phyloP scores from a whole-genome alignment of 2,797 vertebrate species.

The Aeoliscus strigatus region DNA sequence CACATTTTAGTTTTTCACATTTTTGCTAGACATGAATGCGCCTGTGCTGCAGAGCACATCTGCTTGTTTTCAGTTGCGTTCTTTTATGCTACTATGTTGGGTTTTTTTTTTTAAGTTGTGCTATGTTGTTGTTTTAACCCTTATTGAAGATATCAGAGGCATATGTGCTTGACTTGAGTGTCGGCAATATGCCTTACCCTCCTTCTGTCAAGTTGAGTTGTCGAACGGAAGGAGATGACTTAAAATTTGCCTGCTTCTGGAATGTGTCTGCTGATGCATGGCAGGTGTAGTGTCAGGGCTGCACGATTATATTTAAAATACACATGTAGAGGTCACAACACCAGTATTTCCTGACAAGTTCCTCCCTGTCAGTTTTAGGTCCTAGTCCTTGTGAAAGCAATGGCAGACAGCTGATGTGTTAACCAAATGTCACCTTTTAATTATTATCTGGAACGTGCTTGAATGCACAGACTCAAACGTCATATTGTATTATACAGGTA shows the following conservation, averaged over 20 bases:
- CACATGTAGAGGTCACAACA: background rate
- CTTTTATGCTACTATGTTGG: constrained; percentile 17
- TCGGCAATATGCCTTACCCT: constrained; percentile 3
- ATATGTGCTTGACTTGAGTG: background rate
- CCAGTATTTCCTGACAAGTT: too few relatives aligned
- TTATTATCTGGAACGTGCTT: too few relatives aligned
- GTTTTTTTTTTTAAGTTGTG: constrained; percentile 18
- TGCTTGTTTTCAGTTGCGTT: constrained; percentile 34
- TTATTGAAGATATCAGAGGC: too few relatives aligned
- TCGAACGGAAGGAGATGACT: background rate
- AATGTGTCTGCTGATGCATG: background rate
- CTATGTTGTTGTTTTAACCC: constrained; percentile 11
- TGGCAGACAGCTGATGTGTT: too few relatives aligned
- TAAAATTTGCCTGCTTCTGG: constrained; percentile 1
- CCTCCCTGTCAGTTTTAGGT: too few relatives aligned
- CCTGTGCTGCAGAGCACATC: constrained; percentile 40
- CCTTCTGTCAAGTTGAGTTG: background rate
- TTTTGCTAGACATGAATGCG: constrained; percentile 34
- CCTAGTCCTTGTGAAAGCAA: too few relatives aligned
- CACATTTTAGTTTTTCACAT: constrained; percentile 31
- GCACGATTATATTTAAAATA: background rate
- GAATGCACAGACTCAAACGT: too few relatives aligned
- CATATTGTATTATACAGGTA: too few relatives aligned
- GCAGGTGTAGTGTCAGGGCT: background rate
- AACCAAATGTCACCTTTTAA: too few relatives aligned